Conservation (phyloP, 1,140 invertebrate genomes). For the Asbolus verrucosus region DNA sequence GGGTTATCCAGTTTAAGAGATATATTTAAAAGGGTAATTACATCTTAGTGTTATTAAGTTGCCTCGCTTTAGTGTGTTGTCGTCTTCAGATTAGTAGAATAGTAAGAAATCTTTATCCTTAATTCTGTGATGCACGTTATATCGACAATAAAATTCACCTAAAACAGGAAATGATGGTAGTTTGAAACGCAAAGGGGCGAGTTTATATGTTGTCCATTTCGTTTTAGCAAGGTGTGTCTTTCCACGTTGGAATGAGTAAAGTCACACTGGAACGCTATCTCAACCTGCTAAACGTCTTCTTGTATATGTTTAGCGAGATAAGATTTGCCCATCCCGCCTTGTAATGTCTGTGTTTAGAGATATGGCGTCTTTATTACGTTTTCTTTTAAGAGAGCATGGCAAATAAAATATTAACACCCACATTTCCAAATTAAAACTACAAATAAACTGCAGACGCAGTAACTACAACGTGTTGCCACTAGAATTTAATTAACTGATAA, state of each 20-base stretch:
- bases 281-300: slow-evolving; percentile 43
- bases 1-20: slow-evolving; percentile 31
- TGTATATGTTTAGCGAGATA: slow-evolving; percentile 45
- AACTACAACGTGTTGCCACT: slow-evolving; percentile 11
- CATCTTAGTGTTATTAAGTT: slow-evolving; percentile 26
- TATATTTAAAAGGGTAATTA: slow-evolving; percentile 37
- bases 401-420: slow-evolving; percentile 40
- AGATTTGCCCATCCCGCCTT: slow-evolving; percentile 40
- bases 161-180: slow-evolving; percentile 40
- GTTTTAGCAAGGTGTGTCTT: slow-evolving; percentile 31
- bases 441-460: slow-evolving; percentile 9
- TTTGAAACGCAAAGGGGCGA: slow-evolving; percentile 44
- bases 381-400: slow-evolving; percentile 17
- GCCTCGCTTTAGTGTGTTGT: slow-evolving; percentile 31
- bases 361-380: slow-evolving; percentile 39
- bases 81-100: slow-evolving; percentile 37
- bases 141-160: slow-evolving; percentile 45
- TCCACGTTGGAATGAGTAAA: slow-evolving; percentile 8
- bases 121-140: slow-evolving; percentile 45
- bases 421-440: slow-evolving; percentile 23
- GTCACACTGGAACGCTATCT: slow-evolving; percentile 37
- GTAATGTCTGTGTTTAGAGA: slow-evolving; percentile 46
- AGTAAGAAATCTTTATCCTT: slow-evolving; percentile 40
- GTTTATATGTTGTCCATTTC: slow-evolving; percentile 47
- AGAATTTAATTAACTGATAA: slow-evolving; percentile 34